Base-by-base conservation (phyloP, 2,888 invertebrate genomes). In the Drosophila neotestacea region DNA sequence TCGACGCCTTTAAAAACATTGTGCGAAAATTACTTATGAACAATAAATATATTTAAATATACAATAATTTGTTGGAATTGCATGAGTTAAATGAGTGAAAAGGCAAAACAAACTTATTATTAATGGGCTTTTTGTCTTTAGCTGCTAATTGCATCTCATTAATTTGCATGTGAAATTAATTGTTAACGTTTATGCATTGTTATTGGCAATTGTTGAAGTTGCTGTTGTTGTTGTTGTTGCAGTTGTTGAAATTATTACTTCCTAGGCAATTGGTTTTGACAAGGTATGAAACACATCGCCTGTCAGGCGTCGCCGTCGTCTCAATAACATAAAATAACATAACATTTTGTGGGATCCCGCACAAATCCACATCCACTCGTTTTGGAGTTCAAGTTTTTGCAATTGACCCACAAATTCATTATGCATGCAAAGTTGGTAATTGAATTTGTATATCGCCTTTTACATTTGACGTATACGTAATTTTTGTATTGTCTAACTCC, bases 391-490 rank as follows among this genome's bases (percentile, higher is more conserved):
- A 87, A 87, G 87, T 84, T 75, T 85, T 77, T 73, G 80, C 82
- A 86, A 88, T 86, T 89, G 88, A 87, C 88, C 87, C 80, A 89
- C 64, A 79, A 89, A 87, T 85, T 89, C 88, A 87, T 87, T 89
- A 86, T 89, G 85, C 84, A 89, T 87, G 88, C 88, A 89, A 79
- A 65, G 77, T 54, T 72, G 71, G 63, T 70, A 88, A 83, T 77
- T 79, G 84, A 75, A 86, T 70, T 69, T 58, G 56, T 67, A 73
- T 79, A 72, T 78, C 71, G 79, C 77, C 81, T 84, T 84, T 86
- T 81, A 81, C 81, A 81, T 76, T 85, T 79, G 81, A 69, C 79
- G 65, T 69, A 79, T 59, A 65, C 77, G 73, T 85, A 67, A 84
- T 69, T 75, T 75, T 50, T 73, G 39, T 74, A 39, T 56, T 44